Base-by-base conservation (phyloP, 2,888 invertebrate genomes). In the Drosophila subquinaria region DNA sequence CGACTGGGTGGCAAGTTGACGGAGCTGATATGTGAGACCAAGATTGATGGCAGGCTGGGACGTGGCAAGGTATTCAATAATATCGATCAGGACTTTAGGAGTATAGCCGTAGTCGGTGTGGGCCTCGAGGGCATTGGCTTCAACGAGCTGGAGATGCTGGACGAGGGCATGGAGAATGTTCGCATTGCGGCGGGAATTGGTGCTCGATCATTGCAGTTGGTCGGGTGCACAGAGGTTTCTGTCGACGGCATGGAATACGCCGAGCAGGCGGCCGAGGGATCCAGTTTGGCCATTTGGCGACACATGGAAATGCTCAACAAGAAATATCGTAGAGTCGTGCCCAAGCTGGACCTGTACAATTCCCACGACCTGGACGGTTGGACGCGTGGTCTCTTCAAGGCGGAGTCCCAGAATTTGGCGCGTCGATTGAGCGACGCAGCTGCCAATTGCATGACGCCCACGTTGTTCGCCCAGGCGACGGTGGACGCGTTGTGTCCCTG, bases 401-500 rank as follows among this genome's bases (percentile, higher is more conserved):
- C 96, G 0, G 94, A 95, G 63, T 95, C 95, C 0, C 96, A 97
- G 91, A 96, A 96, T 90, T 93, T 96, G 88, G 95, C 96, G 0
- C 93, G 96, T n/a, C 93, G 94, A 60, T 91, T 96, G 3, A 94
- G 94, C 84, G 96, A 97, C 88, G 94, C 95, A 0, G 96, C 97
- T 0, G 95, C 96, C 17, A 97, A 96, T 91, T 93, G 94, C 79
- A 95, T 96, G 95, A 96, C 96, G 0, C 97, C 97, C 4, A 94
- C 95, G 0, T 93, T 94, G 60, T 96, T 97, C 91, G 95, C 96
- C 0, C 94, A 96, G 91, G 93, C 94, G 0, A 94, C 95, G 1
- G 94, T 95, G 10, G 95, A 95, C 76, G 94, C 94, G 50, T 88
- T 96, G 43, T 95, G 94, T 75, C 94, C 94, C 0, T 94, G 94